Evolutionary conservation across 2,797 vertebrate species (phyloP).

Genomic region (Paratrypauchen microcephalus): DNA sequence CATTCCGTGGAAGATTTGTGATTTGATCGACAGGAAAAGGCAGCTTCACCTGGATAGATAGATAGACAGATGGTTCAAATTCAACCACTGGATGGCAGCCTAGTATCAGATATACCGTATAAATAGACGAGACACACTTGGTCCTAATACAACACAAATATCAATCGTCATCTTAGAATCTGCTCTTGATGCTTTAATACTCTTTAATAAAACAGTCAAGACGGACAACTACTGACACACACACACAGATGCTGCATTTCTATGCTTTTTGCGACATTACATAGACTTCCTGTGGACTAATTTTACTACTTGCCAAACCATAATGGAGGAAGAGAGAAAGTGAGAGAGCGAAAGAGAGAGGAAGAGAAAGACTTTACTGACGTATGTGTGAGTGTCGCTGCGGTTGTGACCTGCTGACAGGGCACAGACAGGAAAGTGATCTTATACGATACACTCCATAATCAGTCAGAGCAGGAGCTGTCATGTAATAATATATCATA

Average conservation of each 20-base stretch:
- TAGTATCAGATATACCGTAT: constrained; percentile 11
- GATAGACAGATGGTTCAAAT: background rate
- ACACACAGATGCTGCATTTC: too few relatives aligned
- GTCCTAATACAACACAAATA: background rate
- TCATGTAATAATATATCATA: too few relatives aligned
- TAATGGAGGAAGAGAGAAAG: too few relatives aligned
- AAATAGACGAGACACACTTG: background rate
- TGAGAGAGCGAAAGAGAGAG: constrained; percentile 4
- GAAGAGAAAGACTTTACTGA: background rate
- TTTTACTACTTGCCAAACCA: too few relatives aligned
- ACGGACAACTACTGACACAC: background rate
- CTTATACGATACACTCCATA: background rate
- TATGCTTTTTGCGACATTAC: too few relatives aligned
- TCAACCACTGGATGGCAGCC: constrained; percentile 68
- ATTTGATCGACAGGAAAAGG: constrained; percentile 99
- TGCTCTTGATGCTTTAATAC: background rate
- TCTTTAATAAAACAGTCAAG: constrained; percentile 31
- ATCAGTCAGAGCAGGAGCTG: background rate
- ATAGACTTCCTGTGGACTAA: too few relatives aligned
- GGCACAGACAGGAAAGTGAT: constrained; percentile 2
- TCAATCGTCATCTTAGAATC: background rate
- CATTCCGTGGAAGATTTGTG: constrained; percentile 99
- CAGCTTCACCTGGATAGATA: constrained; percentile 99
- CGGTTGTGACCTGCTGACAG: background rate
- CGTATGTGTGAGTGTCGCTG: background rate